These are phyloP conservation scores for Sphyrna mokarran DNA, from an alignment of 2,113 vertebrate species.

Conservation along the genomic window DNA sequence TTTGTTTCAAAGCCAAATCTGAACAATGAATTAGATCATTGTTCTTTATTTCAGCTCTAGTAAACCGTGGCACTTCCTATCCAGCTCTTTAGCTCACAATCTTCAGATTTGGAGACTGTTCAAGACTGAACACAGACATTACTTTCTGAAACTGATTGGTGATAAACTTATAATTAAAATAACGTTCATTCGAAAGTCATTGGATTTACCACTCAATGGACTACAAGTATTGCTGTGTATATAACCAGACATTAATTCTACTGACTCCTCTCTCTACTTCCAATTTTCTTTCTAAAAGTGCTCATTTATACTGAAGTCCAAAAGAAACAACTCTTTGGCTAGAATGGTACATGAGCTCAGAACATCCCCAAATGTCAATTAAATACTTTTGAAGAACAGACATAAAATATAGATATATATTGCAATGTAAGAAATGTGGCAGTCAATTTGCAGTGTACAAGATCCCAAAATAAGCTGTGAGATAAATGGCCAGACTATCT, in stretches of 20 bases:
- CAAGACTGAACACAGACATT: neutral
- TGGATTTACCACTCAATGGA: neutral
- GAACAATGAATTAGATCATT: neutral
- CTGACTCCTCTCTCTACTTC: neutral
- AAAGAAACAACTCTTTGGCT: neutral
- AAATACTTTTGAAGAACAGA: neutral
- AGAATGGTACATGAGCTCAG: neutral
- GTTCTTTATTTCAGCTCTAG: neutral
- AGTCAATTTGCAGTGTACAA: neutral
- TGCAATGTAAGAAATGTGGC: neutral
- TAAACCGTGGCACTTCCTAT: neutral
- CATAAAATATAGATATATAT: neutral
- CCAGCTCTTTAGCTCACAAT: neutral
- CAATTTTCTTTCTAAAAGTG: neutral
- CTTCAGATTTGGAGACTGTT: too few relatives aligned
- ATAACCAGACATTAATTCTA: neutral
- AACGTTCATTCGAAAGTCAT: neutral
- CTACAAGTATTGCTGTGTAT: neutral
- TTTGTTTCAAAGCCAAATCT: neutral
- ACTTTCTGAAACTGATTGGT: neutral
- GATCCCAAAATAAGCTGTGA: neutral
- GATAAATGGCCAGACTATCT: neutral
- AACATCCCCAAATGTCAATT: neutral
- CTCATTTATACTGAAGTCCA: neutral
- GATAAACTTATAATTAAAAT: neutral